Conservation (phyloP, 2,888 invertebrate species). For the Diarsia brunnea region DNA sequence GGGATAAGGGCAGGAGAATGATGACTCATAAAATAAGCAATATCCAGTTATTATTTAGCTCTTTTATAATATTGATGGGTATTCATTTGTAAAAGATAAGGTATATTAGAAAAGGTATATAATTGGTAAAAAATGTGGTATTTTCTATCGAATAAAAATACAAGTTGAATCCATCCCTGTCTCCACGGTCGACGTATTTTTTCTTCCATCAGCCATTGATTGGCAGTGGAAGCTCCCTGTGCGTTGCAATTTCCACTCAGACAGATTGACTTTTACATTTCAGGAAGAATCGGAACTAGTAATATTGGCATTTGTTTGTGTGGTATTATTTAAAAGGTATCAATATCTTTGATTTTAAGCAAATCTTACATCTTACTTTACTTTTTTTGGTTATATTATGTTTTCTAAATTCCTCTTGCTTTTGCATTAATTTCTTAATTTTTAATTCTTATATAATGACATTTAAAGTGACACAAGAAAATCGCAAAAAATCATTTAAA, state of each 20-base stretch:
- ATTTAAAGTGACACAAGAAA: neutral
- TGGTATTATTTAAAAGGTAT: neutral
- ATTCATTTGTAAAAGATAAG: too few species aligned
- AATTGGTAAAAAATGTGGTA: neutral
- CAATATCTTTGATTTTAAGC: neutral
- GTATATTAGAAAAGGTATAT: too few species aligned
- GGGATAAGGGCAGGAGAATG: too few species aligned
- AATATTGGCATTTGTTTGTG: conserved; percentile 6
- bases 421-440: neutral
- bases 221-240: conserved; percentile 54
- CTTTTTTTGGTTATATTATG: neutral
- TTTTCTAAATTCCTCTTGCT: neutral
- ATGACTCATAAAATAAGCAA: neutral
- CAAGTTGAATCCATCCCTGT: conserved; percentile 38
- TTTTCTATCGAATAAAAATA: neutral
- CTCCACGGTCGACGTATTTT: conserved; percentile 51
- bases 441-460: neutral
- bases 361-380: neutral
- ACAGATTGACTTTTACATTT: conserved; percentile 59
- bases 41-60: neutral
- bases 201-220: conserved; percentile 61
- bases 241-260: conserved; percentile 64
- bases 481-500: neutral
- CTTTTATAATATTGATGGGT: too few species aligned
- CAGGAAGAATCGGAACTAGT: conserved; percentile 38